A percentile compares a stretch with the other conserved stretches of the same genome.
phyloP scores from a whole-genome alignment of 2,797 vertebrate genomes.

The Hydrophis major region DNA sequence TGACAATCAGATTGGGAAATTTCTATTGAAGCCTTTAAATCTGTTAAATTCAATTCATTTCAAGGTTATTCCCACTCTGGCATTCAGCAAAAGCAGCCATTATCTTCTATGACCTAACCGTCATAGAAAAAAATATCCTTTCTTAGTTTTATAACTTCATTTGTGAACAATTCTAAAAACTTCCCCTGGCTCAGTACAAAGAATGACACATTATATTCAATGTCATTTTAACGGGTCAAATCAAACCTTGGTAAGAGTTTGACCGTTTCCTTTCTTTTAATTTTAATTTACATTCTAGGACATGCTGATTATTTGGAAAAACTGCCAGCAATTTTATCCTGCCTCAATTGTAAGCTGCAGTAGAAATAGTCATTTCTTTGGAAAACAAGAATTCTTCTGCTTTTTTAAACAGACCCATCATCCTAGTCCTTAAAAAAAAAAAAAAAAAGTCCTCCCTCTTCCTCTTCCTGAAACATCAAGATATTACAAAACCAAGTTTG shows the following conservation, averaged over 20 bases:
- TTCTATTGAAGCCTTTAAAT: background rate
- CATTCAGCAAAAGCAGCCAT: background rate
- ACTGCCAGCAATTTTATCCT: conserved; percentile 18
- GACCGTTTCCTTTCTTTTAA: background rate
- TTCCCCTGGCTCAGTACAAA: background rate
- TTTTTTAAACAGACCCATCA: conserved; percentile 29
- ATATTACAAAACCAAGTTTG: conserved; percentile 35
- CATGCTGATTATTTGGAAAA: conserved; percentile 44
- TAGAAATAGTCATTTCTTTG: conserved; percentile 37
- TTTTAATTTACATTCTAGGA: conserved; percentile 14
- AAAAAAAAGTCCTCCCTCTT: conserved; percentile 7
- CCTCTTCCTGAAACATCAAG: conserved; percentile 1
- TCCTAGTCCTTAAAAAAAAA: conserved; percentile 16
- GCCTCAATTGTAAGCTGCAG: conserved; percentile 31
- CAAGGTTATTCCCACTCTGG: background rate
- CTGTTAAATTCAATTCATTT: background rate
- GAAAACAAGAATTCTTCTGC: conserved; percentile 33
- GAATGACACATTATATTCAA: conserved; percentile 11
- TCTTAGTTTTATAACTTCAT: background rate
- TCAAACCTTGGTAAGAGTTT: background rate
- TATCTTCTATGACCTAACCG: background rate
- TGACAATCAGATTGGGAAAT: background rate
- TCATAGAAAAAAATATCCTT: background rate
- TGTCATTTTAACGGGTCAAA: conserved; percentile 27
- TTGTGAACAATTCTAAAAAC: background rate